Percentiles rank a stretch among this genome's conserved stretches.
phyloP scores from a whole-genome alignment of 2,797 vertebrate genomes.

The Sebastes jordani region DNA sequence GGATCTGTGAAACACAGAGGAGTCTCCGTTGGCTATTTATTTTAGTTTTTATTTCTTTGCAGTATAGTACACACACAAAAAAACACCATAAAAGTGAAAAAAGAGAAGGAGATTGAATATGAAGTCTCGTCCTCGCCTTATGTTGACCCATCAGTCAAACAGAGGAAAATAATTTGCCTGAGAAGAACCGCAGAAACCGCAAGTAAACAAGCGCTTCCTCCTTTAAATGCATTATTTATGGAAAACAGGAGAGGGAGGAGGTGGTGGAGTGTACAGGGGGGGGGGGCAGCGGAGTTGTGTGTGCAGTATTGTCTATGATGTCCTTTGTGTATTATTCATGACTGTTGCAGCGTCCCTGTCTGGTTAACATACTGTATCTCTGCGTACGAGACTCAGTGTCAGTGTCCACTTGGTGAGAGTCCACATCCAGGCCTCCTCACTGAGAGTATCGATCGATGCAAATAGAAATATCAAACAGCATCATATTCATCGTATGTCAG shows the following conservation, averaged over 20 bases:
- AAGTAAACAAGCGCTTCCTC: slow-evolving; percentile 79
- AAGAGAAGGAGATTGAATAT: slow-evolving; percentile 16
- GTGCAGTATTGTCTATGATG: slow-evolving; percentile 69
- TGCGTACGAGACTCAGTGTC: slow-evolving; percentile 45
- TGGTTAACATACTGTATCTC: slow-evolving; percentile 70
- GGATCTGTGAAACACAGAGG: slow-evolving; percentile 3
- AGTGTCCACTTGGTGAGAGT: slow-evolving; percentile 49
- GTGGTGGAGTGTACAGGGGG: not conserved
- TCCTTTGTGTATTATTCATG: slow-evolving; percentile 85
- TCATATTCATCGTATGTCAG: not conserved
- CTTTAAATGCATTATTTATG: slow-evolving; percentile 82
- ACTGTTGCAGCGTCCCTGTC: slow-evolving; percentile 73
- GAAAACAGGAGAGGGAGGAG: slow-evolving; percentile 45
- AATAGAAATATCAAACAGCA: not conserved
- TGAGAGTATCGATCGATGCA: not conserved
- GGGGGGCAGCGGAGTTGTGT: slow-evolving; percentile 43
- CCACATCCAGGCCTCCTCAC: not conserved
- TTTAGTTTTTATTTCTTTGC: slow-evolving; percentile 9
- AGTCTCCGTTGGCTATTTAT: slow-evolving; percentile 11
- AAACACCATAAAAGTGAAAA: slow-evolving; percentile 8
- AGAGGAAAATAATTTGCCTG: slow-evolving; percentile 74
- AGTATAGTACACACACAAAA: not conserved
- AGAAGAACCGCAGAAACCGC: slow-evolving; percentile 72
- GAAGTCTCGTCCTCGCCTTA: slow-evolving; percentile 55
- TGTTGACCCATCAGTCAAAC: slow-evolving; percentile 74